Percentiles rank a stretch among this genome's conserved stretches.
Evolutionary conservation across 2,888 invertebrate genomes (phyloP).

Genomic region (Leptinotarsa haldemani): DNA sequence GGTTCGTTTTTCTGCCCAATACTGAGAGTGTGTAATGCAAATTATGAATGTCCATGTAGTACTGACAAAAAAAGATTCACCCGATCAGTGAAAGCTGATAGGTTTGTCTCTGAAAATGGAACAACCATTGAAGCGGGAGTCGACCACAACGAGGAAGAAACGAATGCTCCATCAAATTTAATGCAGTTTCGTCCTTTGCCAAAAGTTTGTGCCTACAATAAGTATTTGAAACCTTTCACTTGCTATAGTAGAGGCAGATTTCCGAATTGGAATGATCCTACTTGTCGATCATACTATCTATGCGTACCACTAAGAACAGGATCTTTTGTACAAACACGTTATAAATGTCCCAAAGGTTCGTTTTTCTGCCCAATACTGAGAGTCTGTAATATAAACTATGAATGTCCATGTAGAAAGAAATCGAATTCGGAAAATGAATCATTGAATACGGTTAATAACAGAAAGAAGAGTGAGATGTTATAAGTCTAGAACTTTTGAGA

Average conservation of each 20-base stretch:
- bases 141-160: no score
- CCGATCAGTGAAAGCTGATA: background rate
- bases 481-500: no score
- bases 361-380: constrained; percentile 47
- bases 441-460: background rate
- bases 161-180: no score
- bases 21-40: background rate
- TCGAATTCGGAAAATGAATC: no score
- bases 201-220: constrained; percentile 19
- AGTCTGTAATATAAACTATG: constrained; percentile 59
- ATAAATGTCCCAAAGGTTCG: constrained; percentile 47
- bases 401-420: constrained; percentile 55
- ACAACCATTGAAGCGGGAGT: no score
- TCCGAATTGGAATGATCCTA: constrained; percentile 52
- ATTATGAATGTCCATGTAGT: background rate
- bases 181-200: no score
- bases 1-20: background rate
- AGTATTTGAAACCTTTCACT: constrained; percentile 28
- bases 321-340: constrained; percentile 57
- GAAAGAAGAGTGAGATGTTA: background rate
- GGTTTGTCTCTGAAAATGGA: no score
- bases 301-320: constrained; percentile 52
- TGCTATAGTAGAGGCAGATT: constrained; percentile 43
- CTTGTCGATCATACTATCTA: constrained; percentile 59
- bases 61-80: background rate